Conservation (phyloP, 2,113 vertebrate genomes). For the Epinephelus moara region DNA sequence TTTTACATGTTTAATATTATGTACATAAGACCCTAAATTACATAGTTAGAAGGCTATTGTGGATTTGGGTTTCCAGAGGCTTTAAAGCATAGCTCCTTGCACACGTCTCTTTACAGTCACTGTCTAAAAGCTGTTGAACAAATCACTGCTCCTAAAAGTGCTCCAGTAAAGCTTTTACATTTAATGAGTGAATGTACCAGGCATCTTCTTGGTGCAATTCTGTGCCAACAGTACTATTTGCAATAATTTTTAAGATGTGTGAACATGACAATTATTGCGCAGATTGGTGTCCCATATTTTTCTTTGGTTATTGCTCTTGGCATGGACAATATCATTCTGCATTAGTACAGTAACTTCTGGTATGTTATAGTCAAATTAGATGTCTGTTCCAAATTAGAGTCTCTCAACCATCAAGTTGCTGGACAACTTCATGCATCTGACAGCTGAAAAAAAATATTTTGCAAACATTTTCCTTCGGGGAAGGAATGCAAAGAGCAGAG, state of each 20-base stretch:
- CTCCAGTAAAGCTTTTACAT: neutral
- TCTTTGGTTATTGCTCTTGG: neutral
- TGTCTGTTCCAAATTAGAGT: slow-evolving; percentile 26
- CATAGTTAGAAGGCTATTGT: too few species aligned
- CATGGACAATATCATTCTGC: neutral
- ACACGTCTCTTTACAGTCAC: neutral
- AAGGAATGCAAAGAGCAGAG: neutral
- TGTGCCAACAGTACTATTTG: neutral
- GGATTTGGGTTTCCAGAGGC: too few species aligned
- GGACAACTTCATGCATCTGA: slow-evolving; percentile 31
- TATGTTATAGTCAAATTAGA: slow-evolving; percentile 12
- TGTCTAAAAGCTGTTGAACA: neutral
- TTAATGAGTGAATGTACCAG: neutral
- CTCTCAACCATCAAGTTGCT: slow-evolving; percentile 40
- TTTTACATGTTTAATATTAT: too few species aligned
- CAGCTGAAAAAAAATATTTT: neutral
- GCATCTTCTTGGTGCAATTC: neutral
- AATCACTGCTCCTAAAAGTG: neutral
- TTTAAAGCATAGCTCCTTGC: too few species aligned
- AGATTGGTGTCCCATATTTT: neutral
- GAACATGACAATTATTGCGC: neutral
- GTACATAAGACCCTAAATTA: too few species aligned
- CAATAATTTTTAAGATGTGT: neutral
- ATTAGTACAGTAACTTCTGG: neutral
- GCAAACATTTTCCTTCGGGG: slow-evolving; percentile 14